These are phyloP conservation scores for Aplysina aerophoba DNA, from an alignment of 37 sponge, comb jelly and placozoan species.

Conservation along the genomic window DNA sequence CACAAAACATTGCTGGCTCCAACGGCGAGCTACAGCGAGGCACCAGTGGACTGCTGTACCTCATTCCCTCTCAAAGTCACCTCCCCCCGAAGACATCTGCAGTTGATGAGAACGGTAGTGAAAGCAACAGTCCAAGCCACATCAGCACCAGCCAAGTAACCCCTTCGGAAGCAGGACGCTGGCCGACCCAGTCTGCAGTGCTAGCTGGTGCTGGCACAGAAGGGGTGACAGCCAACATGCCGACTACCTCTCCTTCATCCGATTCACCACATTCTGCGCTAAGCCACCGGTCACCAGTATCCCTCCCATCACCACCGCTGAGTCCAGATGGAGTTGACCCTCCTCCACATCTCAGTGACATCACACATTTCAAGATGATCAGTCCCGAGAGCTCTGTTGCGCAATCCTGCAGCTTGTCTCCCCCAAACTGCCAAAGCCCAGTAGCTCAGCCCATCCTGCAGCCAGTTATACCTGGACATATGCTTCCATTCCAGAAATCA, in stretches of 20 bases:
- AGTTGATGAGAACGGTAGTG: background rate
- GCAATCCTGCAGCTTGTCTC: background rate
- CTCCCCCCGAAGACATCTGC: background rate
- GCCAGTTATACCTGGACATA: background rate
- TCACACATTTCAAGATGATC: conserved; percentile 6
- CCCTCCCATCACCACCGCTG: background rate
- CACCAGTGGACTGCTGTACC: conserved; percentile 10
- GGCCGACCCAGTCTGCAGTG: too few relatives aligned
- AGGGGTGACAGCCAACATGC: too few relatives aligned
- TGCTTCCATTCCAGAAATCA: background rate
- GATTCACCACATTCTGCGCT: background rate
- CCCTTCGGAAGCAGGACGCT: background rate
- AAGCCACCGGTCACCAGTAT: background rate
- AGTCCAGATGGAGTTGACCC: background rate
- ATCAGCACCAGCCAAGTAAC: conserved; percentile 8
- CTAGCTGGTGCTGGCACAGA: too few relatives aligned
- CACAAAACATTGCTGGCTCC: conserved; percentile 17
- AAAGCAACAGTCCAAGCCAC: background rate
- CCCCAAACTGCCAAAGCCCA: background rate
- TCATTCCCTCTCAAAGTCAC: conserved; percentile 13
- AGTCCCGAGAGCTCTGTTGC: background rate
- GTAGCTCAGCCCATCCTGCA: background rate
- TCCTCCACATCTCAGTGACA: background rate
- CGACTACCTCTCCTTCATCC: background rate
- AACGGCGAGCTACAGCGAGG: background rate